phyloP scores from a whole-genome alignment of 1,140 invertebrate genomes.

The Pachypeltis micranthus region DNA sequence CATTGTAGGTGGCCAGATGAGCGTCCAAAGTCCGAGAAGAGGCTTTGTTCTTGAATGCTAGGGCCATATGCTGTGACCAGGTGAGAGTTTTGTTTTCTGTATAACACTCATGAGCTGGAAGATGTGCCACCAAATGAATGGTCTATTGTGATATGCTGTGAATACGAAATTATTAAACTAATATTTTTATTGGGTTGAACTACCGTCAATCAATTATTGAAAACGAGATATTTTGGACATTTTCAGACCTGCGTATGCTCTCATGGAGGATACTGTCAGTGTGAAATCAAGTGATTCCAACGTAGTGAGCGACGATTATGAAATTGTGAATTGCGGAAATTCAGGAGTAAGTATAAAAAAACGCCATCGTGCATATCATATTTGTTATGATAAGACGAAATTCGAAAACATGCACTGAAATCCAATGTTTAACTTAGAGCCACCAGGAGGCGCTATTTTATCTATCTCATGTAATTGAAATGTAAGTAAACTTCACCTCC shows the following conservation, averaged over 20 bases:
- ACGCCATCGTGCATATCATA: neutral
- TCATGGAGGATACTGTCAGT: slow-evolving; percentile 64
- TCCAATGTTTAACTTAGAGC: neutral
- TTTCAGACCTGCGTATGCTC: neutral
- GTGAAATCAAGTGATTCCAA: slow-evolving; percentile 69
- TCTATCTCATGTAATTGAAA: neutral
- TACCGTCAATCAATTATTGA: no score
- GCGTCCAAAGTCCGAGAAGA: no score
- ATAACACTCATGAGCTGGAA: no score
- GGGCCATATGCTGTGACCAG: no score
- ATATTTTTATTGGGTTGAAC: no score
- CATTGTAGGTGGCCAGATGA: no score
- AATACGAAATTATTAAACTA: no score
- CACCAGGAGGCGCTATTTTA: neutral
- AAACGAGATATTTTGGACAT: no score
- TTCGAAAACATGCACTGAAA: neutral
- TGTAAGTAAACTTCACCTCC: neutral
- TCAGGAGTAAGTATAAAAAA: slow-evolving; percentile 4
- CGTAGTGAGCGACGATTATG: slow-evolving; percentile 72
- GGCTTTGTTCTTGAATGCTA: no score
- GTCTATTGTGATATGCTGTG: no score
- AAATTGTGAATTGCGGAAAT: slow-evolving; percentile 45
- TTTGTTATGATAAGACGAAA: neutral
- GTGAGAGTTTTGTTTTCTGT: no score
- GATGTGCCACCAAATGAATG: no score